Percentiles rank a stretch among this genome's conserved stretches.
Evolutionary conservation across 2,797 vertebrate genomes (phyloP).

Genomic region (Loriculus beryllinus): DNA sequence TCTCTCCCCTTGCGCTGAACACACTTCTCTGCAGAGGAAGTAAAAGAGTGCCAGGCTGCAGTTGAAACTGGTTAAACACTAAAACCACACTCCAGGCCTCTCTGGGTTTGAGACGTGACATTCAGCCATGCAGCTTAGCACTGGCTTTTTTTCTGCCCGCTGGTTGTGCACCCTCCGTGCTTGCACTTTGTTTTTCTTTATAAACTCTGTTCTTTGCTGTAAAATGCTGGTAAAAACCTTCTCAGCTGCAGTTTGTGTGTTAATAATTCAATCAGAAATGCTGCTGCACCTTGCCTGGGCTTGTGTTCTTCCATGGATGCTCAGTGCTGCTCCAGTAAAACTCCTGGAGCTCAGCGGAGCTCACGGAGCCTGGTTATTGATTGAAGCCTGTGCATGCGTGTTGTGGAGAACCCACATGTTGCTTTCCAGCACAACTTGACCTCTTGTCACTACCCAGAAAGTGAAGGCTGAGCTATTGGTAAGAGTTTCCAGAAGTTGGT

Average conservation of each 20-base stretch:
- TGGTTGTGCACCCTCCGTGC: constrained; percentile 24
- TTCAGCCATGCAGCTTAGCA: constrained; percentile 76
- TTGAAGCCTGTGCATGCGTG: constrained; percentile 49
- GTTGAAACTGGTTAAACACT: constrained; percentile 86
- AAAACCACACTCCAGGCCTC: constrained; percentile 89
- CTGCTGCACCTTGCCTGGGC: neutral
- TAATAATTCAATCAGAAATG: neutral
- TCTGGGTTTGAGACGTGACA: constrained; percentile 87
- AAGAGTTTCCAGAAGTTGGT: constrained; percentile 72
- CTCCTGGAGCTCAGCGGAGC: constrained; percentile 50
- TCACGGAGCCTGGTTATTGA: constrained; percentile 42
- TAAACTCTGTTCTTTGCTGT: neutral
- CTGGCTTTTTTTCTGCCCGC: constrained; percentile 42
- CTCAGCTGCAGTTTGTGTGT: neutral
- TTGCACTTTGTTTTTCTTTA: neutral
- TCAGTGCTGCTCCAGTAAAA: constrained; percentile 30
- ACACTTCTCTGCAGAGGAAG: constrained; percentile 81
- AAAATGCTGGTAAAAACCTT: neutral
- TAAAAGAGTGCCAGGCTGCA: constrained; percentile 90
- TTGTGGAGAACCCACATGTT: constrained; percentile 62
- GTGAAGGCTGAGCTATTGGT: constrained; percentile 55
- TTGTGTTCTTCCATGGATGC: neutral
- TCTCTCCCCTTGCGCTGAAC: constrained; percentile 76
- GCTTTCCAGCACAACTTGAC: constrained; percentile 69
- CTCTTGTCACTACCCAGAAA: constrained; percentile 71